These are phyloP conservation scores for Agrypnus murinus DNA, from an alignment of 2,888 invertebrate species.

Conservation along the genomic window DNA sequence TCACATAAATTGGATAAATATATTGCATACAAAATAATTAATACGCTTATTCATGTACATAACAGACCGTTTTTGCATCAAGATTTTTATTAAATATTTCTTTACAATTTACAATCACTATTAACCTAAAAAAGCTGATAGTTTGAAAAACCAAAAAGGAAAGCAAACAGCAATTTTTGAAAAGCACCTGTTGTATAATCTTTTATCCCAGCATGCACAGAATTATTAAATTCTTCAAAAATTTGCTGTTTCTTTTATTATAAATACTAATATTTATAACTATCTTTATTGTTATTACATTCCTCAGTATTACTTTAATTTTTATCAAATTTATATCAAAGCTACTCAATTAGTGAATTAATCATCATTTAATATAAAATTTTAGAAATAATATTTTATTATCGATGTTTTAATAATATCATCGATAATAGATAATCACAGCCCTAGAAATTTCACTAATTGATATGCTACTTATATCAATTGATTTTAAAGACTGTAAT, in stretches of 20 bases:
- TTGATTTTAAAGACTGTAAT: slow-evolving; percentile 21
- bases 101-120: neutral
- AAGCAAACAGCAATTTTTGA: slow-evolving; percentile 17
- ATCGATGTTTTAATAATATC: neutral
- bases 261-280: neutral
- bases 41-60: slow-evolving; percentile 36
- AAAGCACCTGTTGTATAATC: neutral
- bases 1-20: slow-evolving; percentile 3
- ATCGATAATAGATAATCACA: neutral
- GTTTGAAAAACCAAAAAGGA: neutral
- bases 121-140: neutral
- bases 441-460: too few relatives aligned
- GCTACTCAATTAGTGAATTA: too few relatives aligned
- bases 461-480: neutral
- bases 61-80: slow-evolving; percentile 26
- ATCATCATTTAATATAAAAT: neutral
- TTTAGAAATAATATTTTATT: neutral
- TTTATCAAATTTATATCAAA: neutral
- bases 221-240: slow-evolving; percentile 4
- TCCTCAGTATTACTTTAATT: slow-evolving; percentile 38
- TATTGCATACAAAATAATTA: slow-evolving; percentile 26
- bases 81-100: neutral
- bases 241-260: slow-evolving; percentile 1
- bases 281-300: slow-evolving; percentile 18
- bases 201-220: neutral